Evolutionary conservation across 2,888 invertebrate genomes (phyloP), one percentile per base, ranked within the genome.

Genomic region (Lycophotia porphyrea): DNA sequence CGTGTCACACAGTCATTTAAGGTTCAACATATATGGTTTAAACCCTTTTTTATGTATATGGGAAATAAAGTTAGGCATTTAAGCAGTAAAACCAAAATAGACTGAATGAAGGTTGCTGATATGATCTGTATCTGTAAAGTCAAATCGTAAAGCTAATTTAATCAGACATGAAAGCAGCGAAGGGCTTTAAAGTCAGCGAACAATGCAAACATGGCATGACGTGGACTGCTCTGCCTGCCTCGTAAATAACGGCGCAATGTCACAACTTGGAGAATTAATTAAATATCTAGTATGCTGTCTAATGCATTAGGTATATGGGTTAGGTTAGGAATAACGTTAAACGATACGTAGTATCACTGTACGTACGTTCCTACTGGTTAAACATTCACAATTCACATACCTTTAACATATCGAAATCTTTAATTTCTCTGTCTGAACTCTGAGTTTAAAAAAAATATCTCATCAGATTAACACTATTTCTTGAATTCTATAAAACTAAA

Each of bases 201-300:
- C 52, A 78, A 83, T 77, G 86, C 71, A 71, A 64, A 64, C 21
- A 74, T 86, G 34, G 85, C 85, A 79, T 86, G 87, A 71, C 75
- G 64, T 63, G 61, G 72, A 58, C 63, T 60, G 52, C 81, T 71
- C 61, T 76, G 64, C 47, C 69, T 74, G 70, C n/a, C 74, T 78
- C 84, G 68, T 86, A 80, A 84, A 86, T 84, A 81, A 82, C 64
- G 34, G 39, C 69, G 47, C 42, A 65, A 76, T 76, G 80, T 84
- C 76, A 86, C 66, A 68, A 79, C 66, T 75, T 60, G 58, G 60
- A 36, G 74, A 82, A 79, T 79, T 84, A 84, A 86, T 86, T 79
- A 82, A 79, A 71, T 78, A 71, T 76, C 65, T 84, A 76, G 39
- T 76, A 42, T 76, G 39, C 8, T 52, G 71, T 52, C 52, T 72